phyloP scores from a whole-genome alignment of 2,888 invertebrate species.

The Rhagonycha fulva region DNA sequence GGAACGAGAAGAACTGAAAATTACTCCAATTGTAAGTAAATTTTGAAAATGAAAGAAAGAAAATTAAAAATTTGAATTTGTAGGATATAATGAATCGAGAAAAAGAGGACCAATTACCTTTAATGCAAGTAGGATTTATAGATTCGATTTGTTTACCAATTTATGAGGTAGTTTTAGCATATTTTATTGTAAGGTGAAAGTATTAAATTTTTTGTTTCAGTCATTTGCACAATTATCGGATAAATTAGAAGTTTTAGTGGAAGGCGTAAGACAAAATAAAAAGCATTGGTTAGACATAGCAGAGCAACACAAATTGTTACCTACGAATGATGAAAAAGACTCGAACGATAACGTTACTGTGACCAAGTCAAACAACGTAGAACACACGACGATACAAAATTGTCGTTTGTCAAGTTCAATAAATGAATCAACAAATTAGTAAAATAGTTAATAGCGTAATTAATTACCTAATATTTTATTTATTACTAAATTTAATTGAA shows the following conservation, averaged over 20 bases:
- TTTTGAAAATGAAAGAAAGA: background rate
- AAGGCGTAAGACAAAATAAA: constrained; percentile 81
- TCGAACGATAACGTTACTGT: constrained; percentile 47
- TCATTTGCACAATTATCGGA: constrained; percentile 83
- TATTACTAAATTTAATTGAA: constrained; percentile 44
- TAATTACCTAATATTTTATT: constrained; percentile 39
- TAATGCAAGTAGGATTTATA: constrained; percentile 96
- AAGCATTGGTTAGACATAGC: constrained; percentile 84
- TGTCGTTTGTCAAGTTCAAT: constrained; percentile 26
- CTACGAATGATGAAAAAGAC: constrained; percentile 42
- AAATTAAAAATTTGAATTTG: constrained; percentile 32
- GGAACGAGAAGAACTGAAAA: constrained; percentile 84
- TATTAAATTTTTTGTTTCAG: constrained; percentile 56
- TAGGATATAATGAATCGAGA: constrained; percentile 95
- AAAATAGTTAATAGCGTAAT: constrained; percentile 16
- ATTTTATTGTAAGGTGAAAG: background rate
- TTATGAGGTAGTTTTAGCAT: constrained; percentile 74
- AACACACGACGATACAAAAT: constrained; percentile 34
- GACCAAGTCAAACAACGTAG: constrained; percentile 38
- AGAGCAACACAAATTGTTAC: constrained; percentile 47
- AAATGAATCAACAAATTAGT: constrained; percentile 22
- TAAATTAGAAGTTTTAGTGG: constrained; percentile 77
- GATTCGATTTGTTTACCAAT: constrained; percentile 94
- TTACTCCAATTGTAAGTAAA: constrained; percentile 83
- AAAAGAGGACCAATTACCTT: constrained; percentile 89